Evolutionary conservation across 2,797 vertebrate species (phyloP).

Genomic region (Enteromius radiatus): DNA sequence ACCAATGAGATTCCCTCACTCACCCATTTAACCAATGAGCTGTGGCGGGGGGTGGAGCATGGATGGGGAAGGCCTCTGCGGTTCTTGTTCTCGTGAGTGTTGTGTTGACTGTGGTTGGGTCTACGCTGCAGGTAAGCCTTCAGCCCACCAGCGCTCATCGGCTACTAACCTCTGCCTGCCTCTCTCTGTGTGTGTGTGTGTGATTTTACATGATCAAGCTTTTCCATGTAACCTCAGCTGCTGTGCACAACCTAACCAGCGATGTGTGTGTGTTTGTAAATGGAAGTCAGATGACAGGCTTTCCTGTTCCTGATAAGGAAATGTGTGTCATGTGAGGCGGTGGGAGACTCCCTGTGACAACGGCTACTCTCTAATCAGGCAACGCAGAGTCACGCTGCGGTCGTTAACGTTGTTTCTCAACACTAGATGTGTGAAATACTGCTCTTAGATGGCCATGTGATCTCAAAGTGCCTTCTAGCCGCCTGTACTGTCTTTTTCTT

Average conservation of each 20-base stretch:
- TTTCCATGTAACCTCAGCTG: constrained; percentile 3
- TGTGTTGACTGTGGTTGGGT: constrained; percentile 54
- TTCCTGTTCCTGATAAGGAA: constrained; percentile 53
- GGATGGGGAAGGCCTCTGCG: constrained; percentile 37
- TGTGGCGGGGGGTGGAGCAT: constrained; percentile 39
- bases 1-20: constrained; percentile 57
- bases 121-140: constrained; percentile 62
- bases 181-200: constrained; percentile 28
- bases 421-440: not conserved
- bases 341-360: constrained; percentile 44
- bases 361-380: constrained; percentile 23
- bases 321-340: constrained; percentile 61
- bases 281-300: constrained; percentile 60
- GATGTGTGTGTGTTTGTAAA: constrained; percentile 43
- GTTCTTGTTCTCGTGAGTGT: constrained; percentile 55
- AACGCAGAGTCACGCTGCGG: constrained; percentile 12
- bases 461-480: not conserved
- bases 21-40: constrained; percentile 50
- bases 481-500: not conserved
- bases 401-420: not conserved
- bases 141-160: constrained; percentile 33
- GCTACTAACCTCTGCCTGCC: constrained; percentile 35
- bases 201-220: not conserved
- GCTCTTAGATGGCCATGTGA: not conserved
- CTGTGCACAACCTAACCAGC: constrained; percentile 5